Evolutionary conservation across 2,888 invertebrate species (phyloP).

Genomic region (Acrobeloides nanus): DNA sequence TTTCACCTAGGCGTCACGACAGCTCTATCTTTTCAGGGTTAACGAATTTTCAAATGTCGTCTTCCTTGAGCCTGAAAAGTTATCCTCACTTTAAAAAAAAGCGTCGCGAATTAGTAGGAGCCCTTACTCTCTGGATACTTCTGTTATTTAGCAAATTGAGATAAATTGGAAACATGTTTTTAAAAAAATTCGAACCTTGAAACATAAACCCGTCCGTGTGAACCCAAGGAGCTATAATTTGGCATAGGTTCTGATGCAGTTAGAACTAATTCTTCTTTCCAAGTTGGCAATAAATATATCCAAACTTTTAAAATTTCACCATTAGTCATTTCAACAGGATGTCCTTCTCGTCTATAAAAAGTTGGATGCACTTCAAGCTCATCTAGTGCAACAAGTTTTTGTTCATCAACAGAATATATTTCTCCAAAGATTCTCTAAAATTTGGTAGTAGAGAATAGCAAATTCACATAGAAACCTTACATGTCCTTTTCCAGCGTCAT

Average conservation of each 20-base stretch:
- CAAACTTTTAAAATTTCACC: constrained; percentile 5
- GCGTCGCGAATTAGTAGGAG: no score
- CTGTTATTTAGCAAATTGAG: no score
- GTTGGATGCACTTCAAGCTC: constrained; percentile 17
- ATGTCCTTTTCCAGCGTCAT: constrained; percentile 65
- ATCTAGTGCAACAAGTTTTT: constrained; percentile 15
- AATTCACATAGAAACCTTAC: no score
- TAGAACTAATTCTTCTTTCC: constrained; percentile 3
- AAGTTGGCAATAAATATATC: constrained; percentile 11
- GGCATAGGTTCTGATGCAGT: background rate
- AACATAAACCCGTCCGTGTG: constrained; percentile 5
- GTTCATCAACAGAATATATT: constrained; percentile 18
- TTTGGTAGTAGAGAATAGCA: no score
- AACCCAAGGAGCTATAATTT: constrained; percentile 4
- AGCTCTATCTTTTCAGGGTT: no score
- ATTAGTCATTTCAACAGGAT: no score
- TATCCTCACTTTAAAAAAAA: no score
- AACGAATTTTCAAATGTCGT: no score
- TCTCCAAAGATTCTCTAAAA: constrained; percentile 16
- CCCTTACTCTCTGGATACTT: no score
- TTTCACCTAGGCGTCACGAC: no score
- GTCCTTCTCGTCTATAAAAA: constrained; percentile 8
- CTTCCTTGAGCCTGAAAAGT: no score
- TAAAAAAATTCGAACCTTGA: constrained; percentile 8
- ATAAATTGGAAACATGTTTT: no score